Percentiles rank a stretch among this genome's conserved stretches.
These are phyloP conservation scores for Euura saliciscinereae DNA, from an alignment of 1,140 invertebrate genomes.

Conservation along the genomic window DNA sequence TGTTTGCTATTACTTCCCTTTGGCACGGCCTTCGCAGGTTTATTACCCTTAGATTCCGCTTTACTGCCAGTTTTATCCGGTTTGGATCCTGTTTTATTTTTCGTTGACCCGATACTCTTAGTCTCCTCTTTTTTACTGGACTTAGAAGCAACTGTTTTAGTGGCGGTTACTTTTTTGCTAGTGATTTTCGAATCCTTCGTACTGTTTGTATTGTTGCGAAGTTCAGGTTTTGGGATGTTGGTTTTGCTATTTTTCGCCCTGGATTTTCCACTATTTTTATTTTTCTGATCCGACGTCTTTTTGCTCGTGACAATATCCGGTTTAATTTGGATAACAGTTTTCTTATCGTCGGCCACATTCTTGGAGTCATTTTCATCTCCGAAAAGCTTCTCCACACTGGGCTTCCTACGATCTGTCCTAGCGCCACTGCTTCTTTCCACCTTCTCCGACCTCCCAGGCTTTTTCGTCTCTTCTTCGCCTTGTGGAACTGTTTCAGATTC, in stretches of 20 bases:
- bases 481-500: background rate
- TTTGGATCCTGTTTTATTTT: background rate
- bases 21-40: background rate
- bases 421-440: background rate
- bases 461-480: background rate
- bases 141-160: background rate
- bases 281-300: background rate
- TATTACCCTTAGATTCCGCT: constrained; percentile 7
- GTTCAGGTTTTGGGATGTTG: background rate
- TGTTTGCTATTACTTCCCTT: constrained; percentile 19
- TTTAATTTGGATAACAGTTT: background rate
- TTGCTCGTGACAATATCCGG: background rate
- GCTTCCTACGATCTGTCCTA: background rate
- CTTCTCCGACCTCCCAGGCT: background rate
- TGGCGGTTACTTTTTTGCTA: no score
- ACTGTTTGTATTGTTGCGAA: background rate
- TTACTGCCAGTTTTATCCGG: background rate
- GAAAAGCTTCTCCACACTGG: background rate
- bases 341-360: background rate
- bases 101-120: background rate
- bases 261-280: background rate
- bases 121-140: background rate
- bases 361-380: background rate
- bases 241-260: background rate
- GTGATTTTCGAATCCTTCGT: constrained; percentile 1